Conservation (phyloP, 2,888 invertebrate species). For the Trachelus tabidus region DNA sequence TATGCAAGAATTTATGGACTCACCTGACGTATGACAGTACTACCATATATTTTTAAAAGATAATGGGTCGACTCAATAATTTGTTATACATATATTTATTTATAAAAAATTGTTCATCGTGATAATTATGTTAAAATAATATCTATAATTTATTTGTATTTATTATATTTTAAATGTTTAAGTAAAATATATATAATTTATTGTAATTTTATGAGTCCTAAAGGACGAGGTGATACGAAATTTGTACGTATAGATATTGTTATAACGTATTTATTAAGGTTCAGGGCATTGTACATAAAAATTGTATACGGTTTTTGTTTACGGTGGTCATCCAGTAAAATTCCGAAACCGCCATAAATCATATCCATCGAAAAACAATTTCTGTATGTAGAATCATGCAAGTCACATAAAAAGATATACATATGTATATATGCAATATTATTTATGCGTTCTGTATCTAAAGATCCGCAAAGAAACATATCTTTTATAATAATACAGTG, state of each 20-base stretch:
- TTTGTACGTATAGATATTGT: not conserved
- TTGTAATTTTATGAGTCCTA: not conserved
- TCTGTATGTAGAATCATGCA: conserved; percentile 15
- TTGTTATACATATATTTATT: not conserved
- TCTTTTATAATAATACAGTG: conserved; percentile 9
- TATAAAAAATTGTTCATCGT: not conserved
- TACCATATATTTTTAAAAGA: not conserved
- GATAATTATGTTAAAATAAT: not conserved
- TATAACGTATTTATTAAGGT: not conserved
- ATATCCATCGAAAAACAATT: conserved; percentile 14
- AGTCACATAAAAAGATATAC: conserved; percentile 8
- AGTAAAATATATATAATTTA: not conserved
- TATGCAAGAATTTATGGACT: not conserved
- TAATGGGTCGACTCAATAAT: not conserved
- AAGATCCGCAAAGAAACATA: conserved; percentile 12
- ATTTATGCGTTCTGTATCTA: conserved; percentile 18
- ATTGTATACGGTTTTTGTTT: not conserved
- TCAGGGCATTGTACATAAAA: not conserved
- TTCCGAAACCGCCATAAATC: not conserved
- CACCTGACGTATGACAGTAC: too few relatives aligned
- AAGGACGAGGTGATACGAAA: not conserved
- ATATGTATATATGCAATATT: conserved; percentile 20
- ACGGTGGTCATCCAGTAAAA: not conserved
- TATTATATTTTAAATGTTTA: not conserved
- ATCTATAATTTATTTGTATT: not conserved